Evolutionary conservation across 2,888 invertebrate species (phyloP).

Genomic region (Lysandra bellargus): DNA sequence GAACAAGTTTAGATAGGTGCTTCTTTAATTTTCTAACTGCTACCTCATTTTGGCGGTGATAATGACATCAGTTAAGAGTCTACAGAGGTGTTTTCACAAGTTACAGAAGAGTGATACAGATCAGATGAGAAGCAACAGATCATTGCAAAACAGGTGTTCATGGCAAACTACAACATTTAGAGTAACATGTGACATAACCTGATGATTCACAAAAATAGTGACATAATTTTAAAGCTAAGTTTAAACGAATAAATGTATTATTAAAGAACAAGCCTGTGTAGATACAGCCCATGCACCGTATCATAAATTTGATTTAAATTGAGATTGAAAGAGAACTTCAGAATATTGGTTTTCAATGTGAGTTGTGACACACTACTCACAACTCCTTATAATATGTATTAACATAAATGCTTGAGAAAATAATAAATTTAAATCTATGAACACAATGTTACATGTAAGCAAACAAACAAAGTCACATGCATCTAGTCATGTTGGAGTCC

Average conservation of each 20-base stretch:
- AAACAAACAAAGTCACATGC: neutral
- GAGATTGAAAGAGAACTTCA: no score
- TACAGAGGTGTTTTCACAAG: neutral
- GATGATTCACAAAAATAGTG: neutral
- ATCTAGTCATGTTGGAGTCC: neutral
- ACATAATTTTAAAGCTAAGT: neutral
- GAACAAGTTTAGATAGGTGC: no score
- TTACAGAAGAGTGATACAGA: neutral
- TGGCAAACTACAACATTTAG: no score
- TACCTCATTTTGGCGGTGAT: no score
- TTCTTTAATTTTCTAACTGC: no score
- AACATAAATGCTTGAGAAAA: conserved; percentile 9
- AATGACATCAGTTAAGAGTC: neutral
- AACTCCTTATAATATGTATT: neutral
- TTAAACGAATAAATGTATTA: neutral
- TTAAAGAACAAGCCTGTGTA: no score
- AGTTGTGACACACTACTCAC: neutral
- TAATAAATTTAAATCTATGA: neutral
- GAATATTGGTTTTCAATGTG: no score
- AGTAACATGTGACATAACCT: no score
- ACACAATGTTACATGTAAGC: neutral
- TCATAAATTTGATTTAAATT: no score
- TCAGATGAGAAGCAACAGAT: neutral
- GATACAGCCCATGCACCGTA: no score
- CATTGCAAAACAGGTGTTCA: neutral